phyloP scores from a whole-genome alignment of 2,797 vertebrate genomes.

The Champsocephalus esox region DNA sequence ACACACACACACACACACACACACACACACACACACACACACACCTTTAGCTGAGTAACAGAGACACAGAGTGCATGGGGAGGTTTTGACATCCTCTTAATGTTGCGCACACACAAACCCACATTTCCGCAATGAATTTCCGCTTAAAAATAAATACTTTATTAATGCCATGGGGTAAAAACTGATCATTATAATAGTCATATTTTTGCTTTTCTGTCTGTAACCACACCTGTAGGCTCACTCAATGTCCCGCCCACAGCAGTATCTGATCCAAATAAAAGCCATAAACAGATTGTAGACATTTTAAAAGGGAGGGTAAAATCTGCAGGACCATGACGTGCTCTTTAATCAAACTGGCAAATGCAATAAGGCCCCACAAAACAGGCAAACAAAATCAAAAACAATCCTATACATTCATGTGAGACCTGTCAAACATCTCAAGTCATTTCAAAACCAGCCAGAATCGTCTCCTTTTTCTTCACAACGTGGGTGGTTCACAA shows the following conservation, averaged over 20 bases:
- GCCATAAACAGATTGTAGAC: background rate
- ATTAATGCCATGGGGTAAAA: too few species aligned
- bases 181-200: too few species aligned
- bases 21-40: too few species aligned
- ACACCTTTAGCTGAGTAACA: conserved; percentile 29
- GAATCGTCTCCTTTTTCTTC: conserved; percentile 45
- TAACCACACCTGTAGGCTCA: too few species aligned
- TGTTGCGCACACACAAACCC: conserved; percentile 2
- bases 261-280: background rate
- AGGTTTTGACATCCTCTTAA: conserved; percentile 53
- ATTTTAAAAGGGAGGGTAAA: background rate
- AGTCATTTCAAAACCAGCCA: conserved; percentile 37
- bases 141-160: too few species aligned
- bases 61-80: conserved; percentile 35
- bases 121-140: too few species aligned
- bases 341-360: background rate
- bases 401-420: background rate
- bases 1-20: conserved; percentile 15
- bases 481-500: conserved; percentile 55
- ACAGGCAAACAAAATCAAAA: background rate
- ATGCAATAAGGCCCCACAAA: background rate
- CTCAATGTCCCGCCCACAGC: too few species aligned
- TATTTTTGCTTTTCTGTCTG: too few species aligned
- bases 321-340: background rate
- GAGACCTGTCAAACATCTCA: conserved; percentile 43